Conservation (phyloP, 2,797 vertebrate species). For the Acrossocheilus fasciatus region DNA sequence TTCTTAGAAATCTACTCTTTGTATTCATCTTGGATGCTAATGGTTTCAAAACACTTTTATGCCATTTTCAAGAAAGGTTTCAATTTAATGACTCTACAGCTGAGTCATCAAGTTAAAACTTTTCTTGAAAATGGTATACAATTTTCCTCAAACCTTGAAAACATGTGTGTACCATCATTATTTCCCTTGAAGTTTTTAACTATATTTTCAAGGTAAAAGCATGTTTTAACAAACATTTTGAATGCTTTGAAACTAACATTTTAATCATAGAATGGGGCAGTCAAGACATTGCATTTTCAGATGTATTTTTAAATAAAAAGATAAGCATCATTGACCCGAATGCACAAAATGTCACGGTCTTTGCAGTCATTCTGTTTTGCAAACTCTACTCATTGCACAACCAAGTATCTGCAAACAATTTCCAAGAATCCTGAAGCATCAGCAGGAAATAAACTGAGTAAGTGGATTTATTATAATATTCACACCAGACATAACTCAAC, state of each 20-base stretch:
- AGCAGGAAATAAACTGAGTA: constrained; percentile 40
- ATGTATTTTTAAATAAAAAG: neutral
- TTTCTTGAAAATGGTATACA: neutral
- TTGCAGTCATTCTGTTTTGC: neutral
- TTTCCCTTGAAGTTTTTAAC: neutral
- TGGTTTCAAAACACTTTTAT: neutral
- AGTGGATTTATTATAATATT: constrained; percentile 38
- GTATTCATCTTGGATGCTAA: neutral
- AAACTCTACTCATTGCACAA: constrained; percentile 23
- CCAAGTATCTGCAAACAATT: constrained; percentile 39
- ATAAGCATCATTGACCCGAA: constrained; percentile 4
- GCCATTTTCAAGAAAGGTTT: neutral
- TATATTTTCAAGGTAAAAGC: neutral
- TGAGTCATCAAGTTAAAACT: neutral
- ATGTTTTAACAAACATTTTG: neutral
- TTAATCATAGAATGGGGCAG: neutral
- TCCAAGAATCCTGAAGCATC: constrained; percentile 31
- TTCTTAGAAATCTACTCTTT: neutral
- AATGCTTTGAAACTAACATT: neutral
- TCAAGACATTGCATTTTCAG: neutral
- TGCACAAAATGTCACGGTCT: neutral
- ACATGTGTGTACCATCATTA: no score
- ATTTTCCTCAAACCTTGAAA: neutral
- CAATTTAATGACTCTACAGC: neutral
- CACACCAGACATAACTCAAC: constrained; percentile 32